Evolutionary conservation across 1,140 invertebrate species (phyloP), one percentile per base, ranked within the genome.

Genomic region (Lerema accius): DNA sequence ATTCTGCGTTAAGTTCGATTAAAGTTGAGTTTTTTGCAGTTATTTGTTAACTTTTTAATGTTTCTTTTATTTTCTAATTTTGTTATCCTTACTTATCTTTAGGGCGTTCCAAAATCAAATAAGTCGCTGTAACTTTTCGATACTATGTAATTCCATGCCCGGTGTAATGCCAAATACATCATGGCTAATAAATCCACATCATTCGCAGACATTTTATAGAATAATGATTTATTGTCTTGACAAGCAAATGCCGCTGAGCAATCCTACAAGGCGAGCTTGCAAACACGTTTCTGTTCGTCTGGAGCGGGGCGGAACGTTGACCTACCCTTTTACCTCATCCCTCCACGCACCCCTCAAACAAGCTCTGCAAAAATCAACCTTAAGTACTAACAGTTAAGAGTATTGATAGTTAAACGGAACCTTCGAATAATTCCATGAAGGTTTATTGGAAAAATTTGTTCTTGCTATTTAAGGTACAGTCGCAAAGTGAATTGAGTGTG

Each of bases 361-460:
- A 59, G 15, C 65, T 66, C 32, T 46, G 64, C 67, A 62, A 84
- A 76, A 74, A 59, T 67, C 69, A 77, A 81, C 80, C 80, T 76
- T 84, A 82, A 76, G 68, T 70, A 62, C 61, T 61, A 63, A 23
- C 19, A 26, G 26, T 55, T 65, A 76, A 75, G 68, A 76, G 67
- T 68, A 64, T 59, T 71, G 65, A 50, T 69, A 49, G 49, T 55
- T 56, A 56, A 45, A 15, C n/a, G 23, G 9, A 56, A 65, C 61
- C 39, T 46, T 26, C 35, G 71, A 71, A 68, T 65, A 66, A 65
- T 71, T 68, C 59, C 39, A 23, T 63, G 61, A 70, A 82, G 66
- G 70, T 76, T 85, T 84, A 82, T 81, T 74, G 74, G 80, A n/a
- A 78, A 86, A 84, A 83, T 77, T 75, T 80, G 72, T 80, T 76